Conservation (phyloP, 2,888 invertebrate species). For the Tenthredo distinguenda region DNA sequence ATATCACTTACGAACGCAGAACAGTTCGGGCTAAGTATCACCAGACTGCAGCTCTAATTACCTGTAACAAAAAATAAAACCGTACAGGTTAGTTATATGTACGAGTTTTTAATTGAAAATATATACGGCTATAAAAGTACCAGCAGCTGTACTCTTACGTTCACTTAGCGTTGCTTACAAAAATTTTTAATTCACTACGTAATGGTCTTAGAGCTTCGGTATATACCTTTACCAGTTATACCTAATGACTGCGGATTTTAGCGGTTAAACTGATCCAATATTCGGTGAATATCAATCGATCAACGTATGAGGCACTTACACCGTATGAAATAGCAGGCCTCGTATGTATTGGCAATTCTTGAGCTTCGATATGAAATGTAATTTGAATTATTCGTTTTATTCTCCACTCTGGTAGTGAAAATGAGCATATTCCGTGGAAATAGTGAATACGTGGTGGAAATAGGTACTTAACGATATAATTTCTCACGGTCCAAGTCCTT, state of each 20-base stretch:
- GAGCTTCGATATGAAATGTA: background rate
- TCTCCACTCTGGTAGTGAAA: background rate
- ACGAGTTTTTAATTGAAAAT: slow-evolving; percentile 37
- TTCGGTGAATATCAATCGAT: background rate
- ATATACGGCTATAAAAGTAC: background rate
- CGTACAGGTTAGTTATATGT: slow-evolving; percentile 29
- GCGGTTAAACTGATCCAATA: background rate
- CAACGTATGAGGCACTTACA: background rate
- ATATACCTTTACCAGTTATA: background rate
- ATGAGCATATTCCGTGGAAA: background rate
- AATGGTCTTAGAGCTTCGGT: background rate
- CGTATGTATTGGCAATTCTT: background rate
- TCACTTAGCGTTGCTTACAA: background rate
- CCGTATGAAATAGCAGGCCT: background rate
- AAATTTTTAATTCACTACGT: background rate
- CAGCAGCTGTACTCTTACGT: background rate
- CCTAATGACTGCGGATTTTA: background rate
- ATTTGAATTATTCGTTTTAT: slow-evolving; percentile 9
- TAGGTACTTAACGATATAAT: slow-evolving; percentile 35
- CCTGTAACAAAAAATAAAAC: slow-evolving; percentile 63
- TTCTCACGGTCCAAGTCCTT: slow-evolving; percentile 34
- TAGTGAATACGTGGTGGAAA: slow-evolving; percentile 11
- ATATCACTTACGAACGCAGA: slow-evolving; percentile 42
- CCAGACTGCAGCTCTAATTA: slow-evolving; percentile 54
- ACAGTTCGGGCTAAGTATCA: slow-evolving; percentile 36